Evolutionary conservation across 2,888 invertebrate genomes (phyloP), one percentile per base, ranked within the genome.

Genomic region (Polymixis flavicincta): DNA sequence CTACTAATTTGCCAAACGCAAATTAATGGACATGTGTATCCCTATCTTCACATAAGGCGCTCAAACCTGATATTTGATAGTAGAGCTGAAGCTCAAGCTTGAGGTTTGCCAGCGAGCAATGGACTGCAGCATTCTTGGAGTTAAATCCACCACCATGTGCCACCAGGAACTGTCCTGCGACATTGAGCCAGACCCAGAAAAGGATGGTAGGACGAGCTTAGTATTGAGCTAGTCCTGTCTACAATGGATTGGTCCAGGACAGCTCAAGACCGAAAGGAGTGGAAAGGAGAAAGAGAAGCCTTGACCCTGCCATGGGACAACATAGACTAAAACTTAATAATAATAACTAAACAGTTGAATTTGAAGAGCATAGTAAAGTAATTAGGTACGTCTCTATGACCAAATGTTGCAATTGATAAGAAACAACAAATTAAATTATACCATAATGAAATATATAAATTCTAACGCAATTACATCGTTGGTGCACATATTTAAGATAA

Each of bases 401-500:
- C n/a, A 61, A 71, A 59, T 72, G 25, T 70, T 76, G 77, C 76
- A 85, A 82, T 69, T 61, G n/a, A 68, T 76, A n/a, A 59, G 28
- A 28, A 59, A 11, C 17, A 70, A 74, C n/a, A 68, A 78, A 85
- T 71, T 78, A 52, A 52, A 82, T 77, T 80, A 54, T 67, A 67
- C 60, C 48, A 48, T 63, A 75, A 19, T 61, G 70, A 63, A 76
- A 76, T 77, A 78, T 84, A 83, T 78, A 60, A 76, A 71, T 19
- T 75, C 55, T 80, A 88, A 84, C 82, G 77, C 83, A 81, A 85
- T 88, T 82, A 73, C 69, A 54, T 68, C 42, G 75, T 65, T 64
- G 37, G 71, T 64, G 37, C 64, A 66, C 57, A 59, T 57, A 63
- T 42, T n/a, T 32, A 71, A 71, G 93, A 93, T 93, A 93, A 93